A percentile compares a stretch with the other conserved stretches of the same genome.
Evolutionary conservation across 2,888 invertebrate genomes (phyloP).

Genomic region (Nomada lathburiana): DNA sequence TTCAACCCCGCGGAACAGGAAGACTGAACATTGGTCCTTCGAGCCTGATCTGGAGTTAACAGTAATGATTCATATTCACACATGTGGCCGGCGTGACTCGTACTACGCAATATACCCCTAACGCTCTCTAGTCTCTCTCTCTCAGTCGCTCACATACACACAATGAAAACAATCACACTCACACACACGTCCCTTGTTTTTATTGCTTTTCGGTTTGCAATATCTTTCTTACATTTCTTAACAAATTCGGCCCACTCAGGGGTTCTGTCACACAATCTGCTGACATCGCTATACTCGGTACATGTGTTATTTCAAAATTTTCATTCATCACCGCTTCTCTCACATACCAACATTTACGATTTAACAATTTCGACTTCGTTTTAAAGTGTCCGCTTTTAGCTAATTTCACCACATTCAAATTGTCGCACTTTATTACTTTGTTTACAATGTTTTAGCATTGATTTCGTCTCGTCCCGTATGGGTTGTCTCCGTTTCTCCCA

Average conservation of each 20-base stretch:
- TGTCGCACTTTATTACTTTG: conserved; percentile 18
- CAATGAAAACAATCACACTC: not conserved
- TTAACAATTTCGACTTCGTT: conserved; percentile 18
- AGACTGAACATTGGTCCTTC: too few species aligned
- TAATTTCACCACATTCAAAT: conserved; percentile 25
- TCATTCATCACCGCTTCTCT: not conserved
- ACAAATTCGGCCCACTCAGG: not conserved
- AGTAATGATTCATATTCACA: too few species aligned
- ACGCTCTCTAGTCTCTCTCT: too few species aligned
- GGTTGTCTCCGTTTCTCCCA: conserved; percentile 21
- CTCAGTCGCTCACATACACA: too few species aligned
- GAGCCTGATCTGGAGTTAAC: too few species aligned
- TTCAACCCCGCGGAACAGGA: too few species aligned
- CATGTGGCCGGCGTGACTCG: too few species aligned
- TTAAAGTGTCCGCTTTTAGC: conserved; percentile 28
- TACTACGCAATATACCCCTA: too few species aligned
- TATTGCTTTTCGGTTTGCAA: not conserved
- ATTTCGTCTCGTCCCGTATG: conserved; percentile 20
- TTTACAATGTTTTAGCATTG: not conserved
- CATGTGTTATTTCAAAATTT: not conserved
- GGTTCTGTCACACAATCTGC: conserved; percentile 3
- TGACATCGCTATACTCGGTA: not conserved
- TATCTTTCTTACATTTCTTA: not conserved
- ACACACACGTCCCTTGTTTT: not conserved
- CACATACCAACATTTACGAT: conserved; percentile 18